phyloP scores from a whole-genome alignment of 2,888 invertebrate species.

The Baccha elongata region DNA sequence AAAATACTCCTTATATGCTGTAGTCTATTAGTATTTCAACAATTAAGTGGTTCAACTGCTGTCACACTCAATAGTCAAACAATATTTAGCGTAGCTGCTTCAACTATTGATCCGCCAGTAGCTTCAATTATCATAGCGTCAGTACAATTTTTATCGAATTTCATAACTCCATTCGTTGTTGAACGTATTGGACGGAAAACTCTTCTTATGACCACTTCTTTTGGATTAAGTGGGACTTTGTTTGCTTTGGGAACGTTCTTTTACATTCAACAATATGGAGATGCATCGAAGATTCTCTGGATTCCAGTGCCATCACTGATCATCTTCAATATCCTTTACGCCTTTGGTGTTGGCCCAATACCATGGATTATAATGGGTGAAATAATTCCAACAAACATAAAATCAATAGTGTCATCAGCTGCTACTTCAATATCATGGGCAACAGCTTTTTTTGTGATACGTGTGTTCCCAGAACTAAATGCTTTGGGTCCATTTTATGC shows the following conservation, averaged over 20 bases:
- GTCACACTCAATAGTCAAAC: constrained; percentile 90
- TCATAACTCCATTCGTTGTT: constrained; percentile 88
- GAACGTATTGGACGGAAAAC: constrained; percentile 89
- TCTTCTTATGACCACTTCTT: constrained; percentile 88
- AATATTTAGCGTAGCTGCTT: constrained; percentile 88
- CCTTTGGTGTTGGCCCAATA: constrained; percentile 89
- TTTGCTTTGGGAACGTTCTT: constrained; percentile 86
- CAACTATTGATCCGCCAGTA: constrained; percentile 84
- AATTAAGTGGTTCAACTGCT: constrained; percentile 91
- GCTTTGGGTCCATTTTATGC: constrained; percentile 86
- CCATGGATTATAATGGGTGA: constrained; percentile 93
- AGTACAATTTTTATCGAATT: constrained; percentile 89
- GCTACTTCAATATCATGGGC: constrained; percentile 90
- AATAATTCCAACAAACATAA: constrained; percentile 90
- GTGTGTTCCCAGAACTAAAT: constrained; percentile 86
- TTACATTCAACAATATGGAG: constrained; percentile 83
- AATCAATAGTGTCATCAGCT: constrained; percentile 88
- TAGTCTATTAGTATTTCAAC: constrained; percentile 91
- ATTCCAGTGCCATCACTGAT: constrained; percentile 88
- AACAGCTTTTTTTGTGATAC: constrained; percentile 89
- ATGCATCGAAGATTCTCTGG: constrained; percentile 84
- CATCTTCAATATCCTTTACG: constrained; percentile 89
- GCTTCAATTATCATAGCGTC: constrained; percentile 88
- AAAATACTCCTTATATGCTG: constrained; percentile 90
- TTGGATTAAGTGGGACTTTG: constrained; percentile 86